Evolutionary conservation across 2,888 invertebrate genomes (phyloP).

Genomic region (Antheraea yamamai): DNA sequence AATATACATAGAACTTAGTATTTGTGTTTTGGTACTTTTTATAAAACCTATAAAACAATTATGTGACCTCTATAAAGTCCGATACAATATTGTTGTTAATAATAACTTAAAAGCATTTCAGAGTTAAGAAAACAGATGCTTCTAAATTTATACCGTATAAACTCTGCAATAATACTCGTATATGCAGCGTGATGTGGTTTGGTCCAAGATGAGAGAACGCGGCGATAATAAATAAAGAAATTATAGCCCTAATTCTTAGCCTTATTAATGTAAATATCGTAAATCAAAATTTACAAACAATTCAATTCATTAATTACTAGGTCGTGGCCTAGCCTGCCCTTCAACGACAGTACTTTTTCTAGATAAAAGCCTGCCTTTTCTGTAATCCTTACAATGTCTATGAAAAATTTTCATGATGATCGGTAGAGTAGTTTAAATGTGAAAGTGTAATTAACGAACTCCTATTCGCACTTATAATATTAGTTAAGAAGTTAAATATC

Average conservation of each 20-base stretch:
- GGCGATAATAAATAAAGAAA: background rate
- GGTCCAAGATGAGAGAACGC: background rate
- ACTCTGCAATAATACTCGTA: constrained; percentile 34
- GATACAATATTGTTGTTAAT: constrained; percentile 1
- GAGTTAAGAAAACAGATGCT: constrained; percentile 37
- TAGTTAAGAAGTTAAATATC: too few species aligned
- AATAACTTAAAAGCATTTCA: constrained; percentile 7
- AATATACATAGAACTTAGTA: background rate
- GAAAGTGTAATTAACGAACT: too few species aligned
- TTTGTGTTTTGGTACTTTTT: too few species aligned
- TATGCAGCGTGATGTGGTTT: constrained; percentile 28
- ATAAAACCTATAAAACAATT: background rate
- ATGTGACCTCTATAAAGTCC: background rate
- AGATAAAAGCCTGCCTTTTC: too few species aligned
- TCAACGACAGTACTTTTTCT: too few species aligned
- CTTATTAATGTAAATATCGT: background rate
- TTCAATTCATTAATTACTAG: too few species aligned
- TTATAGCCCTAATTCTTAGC: background rate
- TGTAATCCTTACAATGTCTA: too few species aligned
- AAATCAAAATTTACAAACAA: background rate
- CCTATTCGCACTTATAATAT: too few species aligned
- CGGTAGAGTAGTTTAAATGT: too few species aligned
- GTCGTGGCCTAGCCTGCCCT: too few species aligned
- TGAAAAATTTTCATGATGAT: too few species aligned
- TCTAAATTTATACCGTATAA: constrained; percentile 42